Evolutionary conservation across 1,140 invertebrate species (phyloP), one percentile per base, ranked within the genome.

Genomic region (Fopius arisanus): DNA sequence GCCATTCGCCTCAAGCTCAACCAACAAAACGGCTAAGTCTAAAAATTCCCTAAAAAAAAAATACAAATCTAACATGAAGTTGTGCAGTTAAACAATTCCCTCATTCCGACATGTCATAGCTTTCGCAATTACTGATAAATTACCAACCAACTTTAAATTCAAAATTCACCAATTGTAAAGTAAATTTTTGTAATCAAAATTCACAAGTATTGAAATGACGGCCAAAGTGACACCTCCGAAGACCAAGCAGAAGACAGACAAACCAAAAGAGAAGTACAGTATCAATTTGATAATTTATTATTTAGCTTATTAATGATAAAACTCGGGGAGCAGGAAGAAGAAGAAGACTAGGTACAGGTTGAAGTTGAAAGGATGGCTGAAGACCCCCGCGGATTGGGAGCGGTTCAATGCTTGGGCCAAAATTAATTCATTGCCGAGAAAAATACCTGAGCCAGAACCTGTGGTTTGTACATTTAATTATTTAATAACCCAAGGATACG

Each of bases 361-460:
- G 6, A 72, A 72, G 16, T 43, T 81, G 33, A 80, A 79, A 70
- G 71, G 74, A 75, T 82, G 78, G 78, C 23, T 83, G 21, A 62
- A 77, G 28, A 82, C 81, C 0, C 72, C 77, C 5, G 77, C 76
- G 0, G 81, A 82, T 62, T 83, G 82, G 82, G 73, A 68, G 0
- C 67, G 70, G 69, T 83, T 83, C 48, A 33, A 82, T 40, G 75
- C 72, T 19, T 83, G 82, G 82, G 80, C 74, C 0, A 65, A 75
- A 23, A 21, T 73, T 1, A 82, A 80, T 16, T 80, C 80, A 1
- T 12, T 40, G 26, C 82, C 82, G 1, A 76, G 62, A 67, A 78
- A 79, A 33, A 31, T 75, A 29, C 77, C 73, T 0, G 72, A 77
- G 51, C 77, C 76, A 0, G 72, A 76, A 31, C 73, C 78, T 0